phyloP scores from a whole-genome alignment of 2,113 vertebrate species.

The Sceloporus undulatus region DNA sequence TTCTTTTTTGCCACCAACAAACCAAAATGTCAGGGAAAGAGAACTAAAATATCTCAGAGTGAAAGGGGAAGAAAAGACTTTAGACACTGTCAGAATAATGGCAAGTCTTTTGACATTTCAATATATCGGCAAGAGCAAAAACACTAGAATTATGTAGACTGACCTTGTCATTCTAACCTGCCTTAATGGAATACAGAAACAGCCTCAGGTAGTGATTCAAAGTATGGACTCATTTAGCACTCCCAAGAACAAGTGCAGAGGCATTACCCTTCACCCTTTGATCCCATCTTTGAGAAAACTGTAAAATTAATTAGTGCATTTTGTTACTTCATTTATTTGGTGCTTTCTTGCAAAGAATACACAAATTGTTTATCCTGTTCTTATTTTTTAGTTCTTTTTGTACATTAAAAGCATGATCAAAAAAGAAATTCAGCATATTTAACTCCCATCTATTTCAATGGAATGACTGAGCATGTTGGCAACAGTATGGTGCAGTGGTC shows the following conservation, averaged over 20 bases:
- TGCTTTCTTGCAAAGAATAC: too few species aligned
- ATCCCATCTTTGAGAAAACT: background rate
- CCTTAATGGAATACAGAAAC: background rate
- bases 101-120: constrained; percentile 1
- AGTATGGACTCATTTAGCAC: background rate
- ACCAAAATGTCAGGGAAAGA: background rate
- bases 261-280: background rate
- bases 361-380: background rate
- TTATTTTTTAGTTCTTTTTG: background rate
- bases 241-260: background rate
- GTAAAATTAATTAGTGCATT: background rate
- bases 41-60: background rate
- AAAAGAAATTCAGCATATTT: background rate
- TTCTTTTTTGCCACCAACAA: background rate
- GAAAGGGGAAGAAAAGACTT: background rate
- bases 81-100: background rate
- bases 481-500: too few species aligned
- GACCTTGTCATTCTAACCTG: constrained; percentile 8
- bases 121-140: constrained; percentile 1
- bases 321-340: background rate
- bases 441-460: background rate
- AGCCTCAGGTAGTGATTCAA: background rate
- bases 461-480: background rate
- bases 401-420: background rate
- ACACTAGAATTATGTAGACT: background rate